Evolutionary conservation across 2,797 vertebrate species (phyloP).

Genomic region (Lemur catta): DNA sequence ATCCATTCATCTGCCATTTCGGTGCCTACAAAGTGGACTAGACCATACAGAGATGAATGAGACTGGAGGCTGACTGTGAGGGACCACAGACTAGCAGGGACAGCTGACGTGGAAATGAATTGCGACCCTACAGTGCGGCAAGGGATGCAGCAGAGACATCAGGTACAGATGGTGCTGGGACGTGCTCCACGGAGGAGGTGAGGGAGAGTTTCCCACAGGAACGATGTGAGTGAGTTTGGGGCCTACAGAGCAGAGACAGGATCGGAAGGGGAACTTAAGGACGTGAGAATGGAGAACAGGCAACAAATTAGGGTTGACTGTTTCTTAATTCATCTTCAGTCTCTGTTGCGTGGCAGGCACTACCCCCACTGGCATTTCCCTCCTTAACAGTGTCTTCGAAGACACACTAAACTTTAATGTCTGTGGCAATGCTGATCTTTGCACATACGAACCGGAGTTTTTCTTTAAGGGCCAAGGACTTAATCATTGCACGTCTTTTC

Average conservation of each 20-base stretch:
- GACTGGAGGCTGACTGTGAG: not conserved
- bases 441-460: not conserved
- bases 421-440: not conserved
- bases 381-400: not conserved
- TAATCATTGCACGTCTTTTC: not conserved
- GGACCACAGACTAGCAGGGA: too few relatives aligned
- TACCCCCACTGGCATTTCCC: not conserved
- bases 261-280: not conserved
- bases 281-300: not conserved
- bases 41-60: not conserved
- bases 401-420: not conserved
- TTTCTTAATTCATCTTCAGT: not conserved
- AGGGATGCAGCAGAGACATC: not conserved
- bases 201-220: not conserved
- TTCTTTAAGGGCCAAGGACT: not conserved
- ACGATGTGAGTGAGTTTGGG: rapidly evolving
- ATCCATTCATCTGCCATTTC: too few relatives aligned
- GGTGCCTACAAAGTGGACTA: not conserved
- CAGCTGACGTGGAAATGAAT: not conserved
- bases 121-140: too few relatives aligned
- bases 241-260: not conserved
- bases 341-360: not conserved
- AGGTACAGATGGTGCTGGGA: not conserved
- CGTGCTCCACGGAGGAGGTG: not conserved
- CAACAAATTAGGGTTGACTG: not conserved